Conservation (phyloP, 2,797 vertebrate genomes). For the Gallirallus australis region DNA sequence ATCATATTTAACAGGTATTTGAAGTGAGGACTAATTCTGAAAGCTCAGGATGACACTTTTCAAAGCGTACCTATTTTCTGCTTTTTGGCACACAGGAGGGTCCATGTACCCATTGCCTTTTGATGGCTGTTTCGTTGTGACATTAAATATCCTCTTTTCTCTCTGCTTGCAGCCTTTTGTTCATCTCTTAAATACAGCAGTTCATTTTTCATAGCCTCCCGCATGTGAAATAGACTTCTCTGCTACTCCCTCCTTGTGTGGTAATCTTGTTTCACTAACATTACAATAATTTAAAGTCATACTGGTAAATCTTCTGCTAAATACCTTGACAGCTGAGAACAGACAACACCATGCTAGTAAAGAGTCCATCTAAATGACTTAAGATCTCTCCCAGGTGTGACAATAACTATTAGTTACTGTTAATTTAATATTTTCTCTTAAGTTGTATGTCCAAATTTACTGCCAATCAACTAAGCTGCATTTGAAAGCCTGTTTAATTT, state of each 20-base stretch:
- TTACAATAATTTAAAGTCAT: constrained; percentile 34
- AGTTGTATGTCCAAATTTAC: not conserved
- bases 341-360: not conserved
- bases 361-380: not conserved
- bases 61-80: not conserved
- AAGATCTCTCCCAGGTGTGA: not conserved
- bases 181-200: not conserved
- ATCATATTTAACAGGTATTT: constrained; percentile 5
- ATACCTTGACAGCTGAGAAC: constrained; percentile 8
- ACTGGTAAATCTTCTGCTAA: constrained; percentile 39
- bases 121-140: constrained; percentile 4
- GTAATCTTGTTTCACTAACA: constrained; percentile 34
- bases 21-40: not conserved
- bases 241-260: not conserved
- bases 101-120: constrained; percentile 2
- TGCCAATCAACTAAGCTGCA: not conserved
- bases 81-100: not conserved
- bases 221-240: not conserved
- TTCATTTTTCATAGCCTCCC: not conserved
- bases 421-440: not conserved
- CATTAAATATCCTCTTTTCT: constrained; percentile 38
- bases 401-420: not conserved
- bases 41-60: not conserved
- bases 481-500: not conserved
- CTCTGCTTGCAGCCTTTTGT: constrained; percentile 11